Conservation (phyloP, 2,113 vertebrate genomes). For the Glaucomys volans region DNA sequence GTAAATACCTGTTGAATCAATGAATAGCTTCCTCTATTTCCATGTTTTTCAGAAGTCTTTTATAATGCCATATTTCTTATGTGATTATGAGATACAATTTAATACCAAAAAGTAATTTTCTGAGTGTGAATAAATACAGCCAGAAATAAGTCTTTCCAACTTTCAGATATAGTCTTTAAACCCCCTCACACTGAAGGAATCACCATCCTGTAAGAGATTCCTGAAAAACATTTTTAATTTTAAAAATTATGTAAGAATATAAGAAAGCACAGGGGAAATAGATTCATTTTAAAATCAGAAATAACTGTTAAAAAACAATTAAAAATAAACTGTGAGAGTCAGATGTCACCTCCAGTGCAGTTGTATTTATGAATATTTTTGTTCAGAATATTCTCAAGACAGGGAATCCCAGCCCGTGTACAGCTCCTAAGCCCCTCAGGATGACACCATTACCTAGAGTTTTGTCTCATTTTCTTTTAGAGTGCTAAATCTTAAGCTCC, state of each 20-base stretch:
- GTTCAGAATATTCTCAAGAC: background rate
- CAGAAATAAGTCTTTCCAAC: slow-evolving; percentile 24
- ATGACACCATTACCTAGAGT: background rate
- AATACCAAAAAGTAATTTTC: background rate
- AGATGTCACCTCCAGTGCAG: background rate
- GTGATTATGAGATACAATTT: slow-evolving; percentile 31
- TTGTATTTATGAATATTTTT: slow-evolving; percentile 21
- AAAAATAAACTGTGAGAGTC: slow-evolving; percentile 37
- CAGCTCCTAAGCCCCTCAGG: background rate
- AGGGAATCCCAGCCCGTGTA: background rate
- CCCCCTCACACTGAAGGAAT: background rate
- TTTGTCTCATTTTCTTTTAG: background rate
- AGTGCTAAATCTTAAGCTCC: background rate
- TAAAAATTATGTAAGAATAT: background rate
- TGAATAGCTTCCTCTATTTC: background rate
- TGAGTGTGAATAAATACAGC: background rate
- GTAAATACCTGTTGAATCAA: background rate
- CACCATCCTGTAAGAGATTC: background rate
- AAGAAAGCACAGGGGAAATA: background rate
- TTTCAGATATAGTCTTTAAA: slow-evolving; percentile 42
- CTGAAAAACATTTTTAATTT: background rate
- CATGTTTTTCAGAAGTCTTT: background rate
- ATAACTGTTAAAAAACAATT: slow-evolving; percentile 20
- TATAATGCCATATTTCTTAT: background rate
- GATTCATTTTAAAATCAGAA: slow-evolving; percentile 47